Base-by-base conservation (phyloP, 2,113 vertebrate genomes). In the Lathamus discolor region DNA sequence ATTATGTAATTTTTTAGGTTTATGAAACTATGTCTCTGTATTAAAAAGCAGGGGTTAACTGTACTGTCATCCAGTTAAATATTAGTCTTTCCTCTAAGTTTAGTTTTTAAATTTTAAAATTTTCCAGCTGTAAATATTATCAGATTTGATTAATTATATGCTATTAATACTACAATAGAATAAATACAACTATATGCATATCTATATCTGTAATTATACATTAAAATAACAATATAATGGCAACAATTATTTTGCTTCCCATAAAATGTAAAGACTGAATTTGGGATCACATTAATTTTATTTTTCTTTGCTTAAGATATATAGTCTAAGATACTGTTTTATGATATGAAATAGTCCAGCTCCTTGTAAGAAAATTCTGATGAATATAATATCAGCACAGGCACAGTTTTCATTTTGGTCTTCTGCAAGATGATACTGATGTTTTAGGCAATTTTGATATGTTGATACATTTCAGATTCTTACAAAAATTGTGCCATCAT, bases 311-410 rank as follows among this genome's bases (percentile, higher is more conserved):
- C 8, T 27, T 84, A 69, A 74, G 4, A 19, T 69, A 37, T 7
- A 13, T 23, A 63, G 7, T 52, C 51, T 43, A 48, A 76, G 7
- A 25, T 15, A 16, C 11, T 8, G 1, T 0, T 7, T 18, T 70
- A 51, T 33, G 1, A 18, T 75, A n/a, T 25, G 8, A 79, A 59
- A 37, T 8, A 33, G 3, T 55, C 27, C 10, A 48, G 1, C 5
- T 77, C 5, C 37, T 81, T 69, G 9, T 66, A 44, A 72, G 33
- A 72, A 77, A 64, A 16, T 35, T 76, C 25, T 73, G 57, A 64
- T 64, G 10, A 64, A 28, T 43, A 8, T 4, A 43, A 12, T 25
- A 29, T 6, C 54, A 79, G 7, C 2, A 62, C 15, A 86, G 61
- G 4, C 16, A 69, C 2, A 25, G 16, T 64, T 91, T 89, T 63